Conservation (phyloP, 35 echinoderm and acorn worm species). For the Strongylocentrotus purpuratus region DNA sequence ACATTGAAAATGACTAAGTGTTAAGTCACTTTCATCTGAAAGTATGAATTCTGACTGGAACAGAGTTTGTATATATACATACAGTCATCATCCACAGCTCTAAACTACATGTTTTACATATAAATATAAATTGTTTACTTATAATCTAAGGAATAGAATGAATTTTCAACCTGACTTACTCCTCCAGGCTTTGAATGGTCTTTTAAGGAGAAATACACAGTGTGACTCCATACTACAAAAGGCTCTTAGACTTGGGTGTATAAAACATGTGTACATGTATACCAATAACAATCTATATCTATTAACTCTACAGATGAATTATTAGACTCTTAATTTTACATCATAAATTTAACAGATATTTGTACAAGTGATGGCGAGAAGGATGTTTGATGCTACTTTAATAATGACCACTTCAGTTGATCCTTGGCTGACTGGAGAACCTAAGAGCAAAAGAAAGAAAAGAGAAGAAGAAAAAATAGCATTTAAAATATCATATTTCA, state of each 20-base stretch:
- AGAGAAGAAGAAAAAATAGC: neutral
- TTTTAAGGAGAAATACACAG: neutral
- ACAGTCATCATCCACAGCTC: neutral
- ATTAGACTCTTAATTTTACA: neutral
- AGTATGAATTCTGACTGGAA: neutral
- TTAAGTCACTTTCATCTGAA: too few species aligned
- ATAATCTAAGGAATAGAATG: neutral
- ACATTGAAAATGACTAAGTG: neutral
- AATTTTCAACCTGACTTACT: neutral
- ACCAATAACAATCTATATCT: too few species aligned
- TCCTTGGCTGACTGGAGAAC: slow-evolving; percentile 59
- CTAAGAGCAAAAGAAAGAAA: neutral
- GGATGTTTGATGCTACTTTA: slow-evolving; percentile 18
- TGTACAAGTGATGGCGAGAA: neutral
- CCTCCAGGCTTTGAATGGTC: neutral
- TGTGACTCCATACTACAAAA: neutral
- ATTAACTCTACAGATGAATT: neutral
- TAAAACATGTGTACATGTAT: neutral
- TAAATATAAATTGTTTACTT: neutral
- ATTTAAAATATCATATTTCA: neutral
- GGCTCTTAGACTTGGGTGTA: neutral
- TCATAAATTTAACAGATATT: neutral
- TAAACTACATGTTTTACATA: neutral
- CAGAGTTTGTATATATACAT: neutral
- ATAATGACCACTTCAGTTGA: slow-evolving; percentile 58